Percentiles rank a stretch among this genome's conserved stretches.
These are phyloP conservation scores for Danionella dracula DNA, from an alignment of 2,797 vertebrate genomes.

Conservation along the genomic window DNA sequence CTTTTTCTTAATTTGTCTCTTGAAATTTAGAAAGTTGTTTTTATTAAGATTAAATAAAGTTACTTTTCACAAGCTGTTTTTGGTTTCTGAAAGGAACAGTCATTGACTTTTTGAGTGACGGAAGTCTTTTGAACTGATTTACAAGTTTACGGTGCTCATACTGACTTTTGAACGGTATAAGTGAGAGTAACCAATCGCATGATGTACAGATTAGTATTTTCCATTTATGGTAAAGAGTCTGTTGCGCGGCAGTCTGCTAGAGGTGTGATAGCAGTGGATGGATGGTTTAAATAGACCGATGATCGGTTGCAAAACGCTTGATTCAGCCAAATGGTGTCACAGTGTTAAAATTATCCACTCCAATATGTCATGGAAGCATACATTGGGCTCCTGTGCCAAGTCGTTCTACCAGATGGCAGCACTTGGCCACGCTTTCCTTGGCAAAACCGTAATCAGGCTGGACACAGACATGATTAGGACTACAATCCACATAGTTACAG, in stretches of 20 bases:
- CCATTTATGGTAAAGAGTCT: background rate
- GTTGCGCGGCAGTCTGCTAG: background rate
- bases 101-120: no score
- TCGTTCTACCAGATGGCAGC: slow-evolving; percentile 74
- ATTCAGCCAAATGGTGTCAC: slow-evolving; percentile 72
- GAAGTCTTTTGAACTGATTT: no score
- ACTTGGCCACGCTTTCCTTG: slow-evolving; percentile 66
- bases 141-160: no score
- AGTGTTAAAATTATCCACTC: slow-evolving; percentile 79
- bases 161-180: no score
- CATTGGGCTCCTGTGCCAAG: slow-evolving; percentile 62
- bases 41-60: slow-evolving; percentile 58
- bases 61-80: slow-evolving; percentile 7
- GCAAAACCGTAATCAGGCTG: slow-evolving; percentile 48
- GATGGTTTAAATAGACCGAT: slow-evolving; percentile 58
- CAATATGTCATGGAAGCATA: slow-evolving; percentile 70
- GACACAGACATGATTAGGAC: background rate
- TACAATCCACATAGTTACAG: background rate
- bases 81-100: no score
- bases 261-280: background rate
- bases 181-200: no score
- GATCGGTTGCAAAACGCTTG: slow-evolving; percentile 51
- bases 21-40: slow-evolving; percentile 46
- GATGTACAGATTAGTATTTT: background rate
- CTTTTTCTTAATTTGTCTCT: slow-evolving; percentile 44